Evolutionary conservation across 2,113 vertebrate genomes (phyloP).

Genomic region (Stomatorhinus ivindoensis): DNA sequence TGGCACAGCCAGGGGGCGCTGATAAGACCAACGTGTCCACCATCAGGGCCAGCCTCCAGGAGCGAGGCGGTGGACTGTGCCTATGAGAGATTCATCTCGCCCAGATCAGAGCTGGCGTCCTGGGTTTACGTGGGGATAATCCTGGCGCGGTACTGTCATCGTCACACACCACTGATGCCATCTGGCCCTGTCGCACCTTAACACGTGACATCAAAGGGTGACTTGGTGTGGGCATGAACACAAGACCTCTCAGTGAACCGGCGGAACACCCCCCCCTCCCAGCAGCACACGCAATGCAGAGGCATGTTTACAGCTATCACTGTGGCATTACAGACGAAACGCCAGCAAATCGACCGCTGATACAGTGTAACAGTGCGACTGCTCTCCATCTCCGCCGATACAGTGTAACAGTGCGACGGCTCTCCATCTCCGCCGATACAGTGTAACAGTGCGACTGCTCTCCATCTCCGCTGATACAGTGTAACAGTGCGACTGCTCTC

Average conservation of each 20-base stretch:
- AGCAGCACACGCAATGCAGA: background rate
- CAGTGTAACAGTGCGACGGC: no score
- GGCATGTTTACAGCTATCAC: background rate
- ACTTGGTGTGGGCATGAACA: background rate
- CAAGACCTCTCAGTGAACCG: background rate
- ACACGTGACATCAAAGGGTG: background rate
- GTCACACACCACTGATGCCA: background rate
- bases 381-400: no score
- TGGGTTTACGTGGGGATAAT: background rate
- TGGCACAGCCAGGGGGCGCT: background rate
- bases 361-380: background rate
- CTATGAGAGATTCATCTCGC: background rate
- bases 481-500: no score
- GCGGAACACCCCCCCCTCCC: background rate
- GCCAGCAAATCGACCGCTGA: background rate
- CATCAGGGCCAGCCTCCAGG: background rate
- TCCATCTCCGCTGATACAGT: no score
- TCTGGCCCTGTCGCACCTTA: background rate
- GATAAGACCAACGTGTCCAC: background rate
- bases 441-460: no score
- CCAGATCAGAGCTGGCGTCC: background rate
- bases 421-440: no score
- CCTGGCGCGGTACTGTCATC: background rate
- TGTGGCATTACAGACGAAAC: background rate
- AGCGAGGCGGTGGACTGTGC: background rate